phyloP scores from a whole-genome alignment of 2,888 invertebrate species.

The Meteorus colon region DNA sequence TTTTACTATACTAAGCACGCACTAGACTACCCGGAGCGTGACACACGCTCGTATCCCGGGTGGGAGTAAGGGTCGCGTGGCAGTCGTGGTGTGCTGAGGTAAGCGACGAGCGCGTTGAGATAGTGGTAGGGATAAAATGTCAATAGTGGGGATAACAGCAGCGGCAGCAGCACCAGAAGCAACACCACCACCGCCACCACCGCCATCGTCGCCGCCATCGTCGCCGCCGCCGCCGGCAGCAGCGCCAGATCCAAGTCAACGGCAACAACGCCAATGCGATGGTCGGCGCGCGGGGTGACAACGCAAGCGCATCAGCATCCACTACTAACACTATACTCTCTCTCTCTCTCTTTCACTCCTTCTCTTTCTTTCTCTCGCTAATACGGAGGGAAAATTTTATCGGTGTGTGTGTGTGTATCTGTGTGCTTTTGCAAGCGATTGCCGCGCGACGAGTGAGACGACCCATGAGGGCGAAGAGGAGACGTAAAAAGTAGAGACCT shows the following conservation, averaged over 20 bases:
- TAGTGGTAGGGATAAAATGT: slow-evolving; percentile 36
- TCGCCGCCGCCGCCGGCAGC: slow-evolving; percentile 4
- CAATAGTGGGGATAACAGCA: slow-evolving; percentile 40
- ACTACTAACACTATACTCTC: background rate
- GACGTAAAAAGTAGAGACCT: slow-evolving; percentile 45
- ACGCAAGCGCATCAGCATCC: slow-evolving; percentile 40
- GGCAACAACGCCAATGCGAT: slow-evolving; percentile 29
- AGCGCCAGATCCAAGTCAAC: slow-evolving; percentile 37
- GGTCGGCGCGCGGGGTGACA: slow-evolving; percentile 41
- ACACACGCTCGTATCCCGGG: slow-evolving; percentile 65
- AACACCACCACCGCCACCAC: slow-evolving; percentile 15
- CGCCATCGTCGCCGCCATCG: slow-evolving; percentile 9
- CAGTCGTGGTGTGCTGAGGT: slow-evolving; percentile 57
- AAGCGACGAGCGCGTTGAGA: slow-evolving; percentile 31
- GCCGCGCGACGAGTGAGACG: slow-evolving; percentile 30
- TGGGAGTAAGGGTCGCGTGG: slow-evolving; percentile 71
- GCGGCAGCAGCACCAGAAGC: slow-evolving; percentile 28
- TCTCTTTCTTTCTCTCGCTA: background rate
- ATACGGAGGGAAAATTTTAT: slow-evolving; percentile 29
- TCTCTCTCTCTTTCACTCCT: too few species aligned
- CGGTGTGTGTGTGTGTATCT: background rate
- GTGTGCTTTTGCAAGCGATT: slow-evolving; percentile 26
- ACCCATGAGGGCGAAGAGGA: background rate
- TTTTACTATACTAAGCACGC: slow-evolving; percentile 58
- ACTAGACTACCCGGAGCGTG: slow-evolving; percentile 67